Evolutionary conservation across 2,797 vertebrate genomes (phyloP).

Genomic region (Cirrhinus molitorella): DNA sequence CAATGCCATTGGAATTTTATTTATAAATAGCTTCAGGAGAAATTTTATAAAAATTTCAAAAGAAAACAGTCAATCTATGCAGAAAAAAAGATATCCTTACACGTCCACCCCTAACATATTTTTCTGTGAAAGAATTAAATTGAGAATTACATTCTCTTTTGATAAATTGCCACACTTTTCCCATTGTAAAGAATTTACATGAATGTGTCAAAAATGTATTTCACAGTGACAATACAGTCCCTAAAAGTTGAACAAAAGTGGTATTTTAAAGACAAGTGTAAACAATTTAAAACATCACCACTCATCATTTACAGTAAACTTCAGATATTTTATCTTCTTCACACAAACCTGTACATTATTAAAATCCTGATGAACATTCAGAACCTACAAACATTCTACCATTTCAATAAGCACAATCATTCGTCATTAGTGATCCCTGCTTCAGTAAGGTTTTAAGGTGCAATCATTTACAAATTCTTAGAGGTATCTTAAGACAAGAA

Average conservation of each 20-base stretch:
- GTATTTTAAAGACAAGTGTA: conserved; percentile 35
- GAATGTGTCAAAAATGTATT: background rate
- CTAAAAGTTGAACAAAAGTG: conserved; percentile 38
- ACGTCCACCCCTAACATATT: background rate
- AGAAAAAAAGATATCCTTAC: conserved; percentile 10
- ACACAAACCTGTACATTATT: conserved; percentile 11
- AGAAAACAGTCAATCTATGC: background rate
- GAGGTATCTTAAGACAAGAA: conserved; percentile 17
- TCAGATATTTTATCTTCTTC: conserved; percentile 1
- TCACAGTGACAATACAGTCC: background rate
- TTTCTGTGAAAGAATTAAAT: conserved; percentile 12
- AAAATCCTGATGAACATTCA: conserved; percentile 13
- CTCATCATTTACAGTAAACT: conserved; percentile 1
- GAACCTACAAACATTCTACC: conserved; percentile 35
- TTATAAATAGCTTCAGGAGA: conserved; percentile 25
- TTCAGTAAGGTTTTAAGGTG: conserved; percentile 48
- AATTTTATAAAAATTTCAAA: background rate
- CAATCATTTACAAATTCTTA: conserved; percentile 45
- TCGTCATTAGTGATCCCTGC: conserved; percentile 37
- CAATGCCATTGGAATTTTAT: conserved; percentile 9
- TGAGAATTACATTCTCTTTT: background rate
- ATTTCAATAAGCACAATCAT: conserved; percentile 39
- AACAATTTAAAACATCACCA: conserved; percentile 11
- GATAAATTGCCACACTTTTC: background rate
- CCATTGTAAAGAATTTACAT: conserved; percentile 12